phyloP scores from a whole-genome alignment of 2,797 vertebrate species.

The Geotria australis region DNA sequence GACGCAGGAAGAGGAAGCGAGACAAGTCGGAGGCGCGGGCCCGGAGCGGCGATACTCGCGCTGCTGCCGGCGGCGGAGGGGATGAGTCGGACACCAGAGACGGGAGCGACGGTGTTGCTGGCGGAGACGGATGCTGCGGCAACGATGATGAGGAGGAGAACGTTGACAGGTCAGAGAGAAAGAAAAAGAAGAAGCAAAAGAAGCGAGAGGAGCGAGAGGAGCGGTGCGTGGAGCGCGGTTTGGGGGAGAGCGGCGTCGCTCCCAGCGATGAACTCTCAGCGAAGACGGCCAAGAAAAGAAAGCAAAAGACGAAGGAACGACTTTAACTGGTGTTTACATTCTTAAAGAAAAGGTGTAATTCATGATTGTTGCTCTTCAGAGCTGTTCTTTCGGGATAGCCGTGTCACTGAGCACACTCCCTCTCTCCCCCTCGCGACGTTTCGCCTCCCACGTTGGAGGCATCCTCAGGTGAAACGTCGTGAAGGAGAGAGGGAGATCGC shows the following conservation, averaged over 20 bases:
- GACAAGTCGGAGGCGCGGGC: too few relatives aligned
- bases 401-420: too few relatives aligned
- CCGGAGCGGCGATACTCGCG: neutral
- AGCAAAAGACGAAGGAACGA: constrained; percentile 1
- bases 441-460: too few relatives aligned
- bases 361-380: too few relatives aligned
- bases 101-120: neutral
- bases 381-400: too few relatives aligned
- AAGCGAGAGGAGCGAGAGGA: constrained; percentile 2
- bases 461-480: too few relatives aligned
- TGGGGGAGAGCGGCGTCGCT: too few relatives aligned
- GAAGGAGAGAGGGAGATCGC: too few relatives aligned
- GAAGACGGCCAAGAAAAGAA: neutral
- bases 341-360: too few relatives aligned
- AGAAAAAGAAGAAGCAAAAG: constrained; percentile 5
- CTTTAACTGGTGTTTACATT: too few relatives aligned
- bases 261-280: neutral
- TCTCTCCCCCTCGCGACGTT: too few relatives aligned
- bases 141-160: neutral
- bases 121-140: neutral
- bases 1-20: neutral
- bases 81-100: neutral
- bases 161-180: neutral
- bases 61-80: neutral
- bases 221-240: neutral